Evolutionary conservation across 2,113 vertebrate genomes (phyloP).

Genomic region (cat (Felis catus)): DNA sequence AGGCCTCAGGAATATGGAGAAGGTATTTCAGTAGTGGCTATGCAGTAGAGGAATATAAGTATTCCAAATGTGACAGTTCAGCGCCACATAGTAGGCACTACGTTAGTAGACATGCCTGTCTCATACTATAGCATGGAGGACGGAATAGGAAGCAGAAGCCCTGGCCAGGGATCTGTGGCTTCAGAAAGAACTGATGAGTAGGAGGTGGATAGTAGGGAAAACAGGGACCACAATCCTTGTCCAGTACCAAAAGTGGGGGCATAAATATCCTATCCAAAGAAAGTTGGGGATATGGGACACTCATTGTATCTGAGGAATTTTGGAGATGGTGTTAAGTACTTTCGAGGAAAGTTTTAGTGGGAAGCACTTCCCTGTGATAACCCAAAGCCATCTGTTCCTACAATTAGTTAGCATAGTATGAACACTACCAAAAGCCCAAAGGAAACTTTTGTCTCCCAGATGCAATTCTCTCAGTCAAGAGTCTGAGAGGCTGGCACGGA

Average conservation of each 20-base stretch:
- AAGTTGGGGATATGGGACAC: background rate
- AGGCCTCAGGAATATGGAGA: background rate
- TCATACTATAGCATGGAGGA: background rate
- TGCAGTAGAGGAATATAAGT: background rate
- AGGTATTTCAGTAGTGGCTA: background rate
- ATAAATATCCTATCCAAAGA: background rate
- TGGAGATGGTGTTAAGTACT: background rate
- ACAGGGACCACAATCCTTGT: background rate
- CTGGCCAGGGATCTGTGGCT: background rate
- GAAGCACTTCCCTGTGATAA: background rate
- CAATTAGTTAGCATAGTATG: background rate
- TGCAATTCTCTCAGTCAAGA: slow-evolving; percentile 23
- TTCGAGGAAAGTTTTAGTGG: slow-evolving; percentile 4
- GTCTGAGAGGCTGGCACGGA: background rate
- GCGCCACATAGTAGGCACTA: too few relatives aligned
- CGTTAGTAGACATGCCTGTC: background rate
- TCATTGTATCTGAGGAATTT: background rate
- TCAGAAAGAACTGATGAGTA: background rate
- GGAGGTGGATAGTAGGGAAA: background rate
- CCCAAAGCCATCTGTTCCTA: slow-evolving; percentile 7
- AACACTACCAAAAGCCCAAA: background rate
- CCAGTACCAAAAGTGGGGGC: background rate
- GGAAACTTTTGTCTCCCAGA: background rate
- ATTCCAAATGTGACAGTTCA: background rate
- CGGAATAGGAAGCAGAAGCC: background rate